These are phyloP conservation scores for Pseudoatta argentina DNA, from an alignment of 1,140 invertebrate genomes.

Conservation along the genomic window DNA sequence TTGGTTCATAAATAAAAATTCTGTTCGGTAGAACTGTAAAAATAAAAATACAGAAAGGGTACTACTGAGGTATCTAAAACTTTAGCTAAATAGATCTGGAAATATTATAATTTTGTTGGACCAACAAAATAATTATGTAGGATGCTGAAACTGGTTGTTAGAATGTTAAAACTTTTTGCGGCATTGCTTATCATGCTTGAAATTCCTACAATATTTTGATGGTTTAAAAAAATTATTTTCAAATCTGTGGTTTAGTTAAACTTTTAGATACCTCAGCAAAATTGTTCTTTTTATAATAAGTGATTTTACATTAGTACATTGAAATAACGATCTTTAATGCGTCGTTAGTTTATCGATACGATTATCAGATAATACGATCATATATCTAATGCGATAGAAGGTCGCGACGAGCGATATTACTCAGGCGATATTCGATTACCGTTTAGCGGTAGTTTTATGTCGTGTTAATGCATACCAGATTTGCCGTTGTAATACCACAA, in stretches of 20 bases:
- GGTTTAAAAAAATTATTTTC: too few species aligned
- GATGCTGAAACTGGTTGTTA: too few species aligned
- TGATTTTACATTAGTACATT: conserved; percentile 4
- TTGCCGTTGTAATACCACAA: conserved; percentile 36
- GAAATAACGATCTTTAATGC: conserved; percentile 9
- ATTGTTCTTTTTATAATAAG: too few species aligned
- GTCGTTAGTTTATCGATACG: not conserved
- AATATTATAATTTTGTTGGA: too few species aligned
- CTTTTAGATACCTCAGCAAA: too few species aligned
- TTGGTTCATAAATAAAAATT: not conserved
- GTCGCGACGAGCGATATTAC: conserved; percentile 29
- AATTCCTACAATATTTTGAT: too few species aligned
- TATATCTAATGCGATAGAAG: not conserved
- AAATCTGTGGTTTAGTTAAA: too few species aligned
- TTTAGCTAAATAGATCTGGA: too few species aligned
- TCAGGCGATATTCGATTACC: conserved; percentile 23
- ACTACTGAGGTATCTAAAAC: too few species aligned
- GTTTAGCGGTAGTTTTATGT: conserved; percentile 43
- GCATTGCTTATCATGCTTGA: too few species aligned
- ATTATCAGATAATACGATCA: not conserved
- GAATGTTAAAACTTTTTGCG: too few species aligned
- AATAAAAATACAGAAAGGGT: not conserved
- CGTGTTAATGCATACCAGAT: conserved; percentile 16
- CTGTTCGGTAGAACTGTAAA: not conserved
- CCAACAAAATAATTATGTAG: too few species aligned